Evolutionary conservation across 2,888 invertebrate species (phyloP).

Genomic region (Phaedon cochleariae): DNA sequence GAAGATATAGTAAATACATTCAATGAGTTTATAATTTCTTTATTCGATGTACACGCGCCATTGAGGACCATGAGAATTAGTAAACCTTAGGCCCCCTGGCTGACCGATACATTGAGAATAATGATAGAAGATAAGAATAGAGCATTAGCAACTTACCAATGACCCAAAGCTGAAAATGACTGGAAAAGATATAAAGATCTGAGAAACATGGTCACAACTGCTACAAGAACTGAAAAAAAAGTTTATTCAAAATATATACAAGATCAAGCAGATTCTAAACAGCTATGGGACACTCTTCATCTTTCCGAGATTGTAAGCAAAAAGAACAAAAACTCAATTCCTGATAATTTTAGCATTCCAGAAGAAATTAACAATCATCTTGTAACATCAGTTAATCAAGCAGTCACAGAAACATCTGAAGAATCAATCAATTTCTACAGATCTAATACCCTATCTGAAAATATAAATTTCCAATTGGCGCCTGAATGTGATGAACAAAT

Average conservation of each 20-base stretch:
- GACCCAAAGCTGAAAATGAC: neutral
- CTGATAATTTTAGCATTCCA: neutral
- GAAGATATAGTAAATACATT: conserved; percentile 6
- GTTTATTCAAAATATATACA: neutral
- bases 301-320: neutral
- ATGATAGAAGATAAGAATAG: neutral
- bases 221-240: too few species aligned
- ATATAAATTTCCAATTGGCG: too few species aligned
- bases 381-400: neutral
- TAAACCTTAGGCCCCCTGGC: neutral
- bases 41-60: conserved; percentile 20
- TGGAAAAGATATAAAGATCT: neutral
- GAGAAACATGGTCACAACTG: neutral
- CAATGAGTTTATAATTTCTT: conserved; percentile 8
- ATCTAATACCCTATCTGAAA: neutral
- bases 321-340: neutral
- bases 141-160: conserved; percentile 19
- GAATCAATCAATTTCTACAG: neutral
- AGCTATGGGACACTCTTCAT: neutral
- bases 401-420: neutral
- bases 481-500: too few species aligned
- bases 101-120: neutral
- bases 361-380: neutral
- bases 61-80: conserved; percentile 10
- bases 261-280: too few species aligned